Base-by-base conservation (phyloP, 1,140 invertebrate species). In the Drosophila yakuba region DNA sequence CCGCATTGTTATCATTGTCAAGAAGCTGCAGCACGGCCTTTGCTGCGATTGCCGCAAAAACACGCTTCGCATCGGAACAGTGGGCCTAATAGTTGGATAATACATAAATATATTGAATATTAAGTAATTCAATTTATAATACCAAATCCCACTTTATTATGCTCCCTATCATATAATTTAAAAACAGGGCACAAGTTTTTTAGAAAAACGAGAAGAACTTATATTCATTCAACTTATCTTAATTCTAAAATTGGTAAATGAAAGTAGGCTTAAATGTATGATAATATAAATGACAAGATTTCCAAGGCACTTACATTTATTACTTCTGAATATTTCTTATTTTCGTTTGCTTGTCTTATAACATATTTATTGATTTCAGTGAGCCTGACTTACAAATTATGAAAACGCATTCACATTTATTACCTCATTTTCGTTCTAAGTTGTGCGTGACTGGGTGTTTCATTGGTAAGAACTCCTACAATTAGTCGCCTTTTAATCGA, bases 1-100 rank as follows among this genome's bases (percentile, higher is more conserved):
- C 54, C 56, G 62, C 82, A 85, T 86, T 85, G 82, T 88, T 88
- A 86, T 86, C 83, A 82, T 88, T 86, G 82, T 83, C 83, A 88
- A 88, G 82, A 88, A 86, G 83, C 69, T 85, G 80, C 66, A 58
- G 28, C 56, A 48, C 43, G 51, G 45, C 58, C 32, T 51, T 43
- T 47, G 59, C 44, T 35, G 44, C 36, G 25, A 38, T 44, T 50
- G 63, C 50, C 28, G 43, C 38, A 48, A 38, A 38, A 43, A 20
- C 56, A 32, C 61, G 56, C 73, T 74, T 62, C 41, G 38, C 1
- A 35, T 14, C 17, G 17, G 4, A 10, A 38, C 28, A 51, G 68
- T 74, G 72, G 68, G 32, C n/a, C 3, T 3, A 2, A 51, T 4
- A 12, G 23, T 12, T 12, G 12, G 7, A 32, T 32, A 8, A 32